phyloP scores from a whole-genome alignment of 2,888 invertebrate genomes.

The Eudasyphora cyanicolor region DNA sequence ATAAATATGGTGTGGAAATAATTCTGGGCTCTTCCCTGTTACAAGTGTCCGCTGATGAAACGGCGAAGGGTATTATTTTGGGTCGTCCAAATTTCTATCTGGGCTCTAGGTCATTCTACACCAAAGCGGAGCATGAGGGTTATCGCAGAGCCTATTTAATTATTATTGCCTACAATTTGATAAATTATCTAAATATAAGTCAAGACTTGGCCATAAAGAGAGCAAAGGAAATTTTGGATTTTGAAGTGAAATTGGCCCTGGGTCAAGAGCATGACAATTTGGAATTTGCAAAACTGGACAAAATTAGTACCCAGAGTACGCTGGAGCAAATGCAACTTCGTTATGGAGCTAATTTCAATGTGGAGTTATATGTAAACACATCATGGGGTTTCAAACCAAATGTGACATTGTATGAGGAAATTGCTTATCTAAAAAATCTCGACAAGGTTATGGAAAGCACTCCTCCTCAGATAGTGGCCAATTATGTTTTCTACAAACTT shows the following conservation, averaged over 20 bases:
- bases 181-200: slow-evolving; percentile 68
- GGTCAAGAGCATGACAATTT: slow-evolving; percentile 44
- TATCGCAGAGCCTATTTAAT: slow-evolving; percentile 32
- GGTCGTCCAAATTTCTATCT: slow-evolving; percentile 70
- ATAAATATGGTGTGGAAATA: slow-evolving; percentile 72
- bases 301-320: slow-evolving; percentile 62
- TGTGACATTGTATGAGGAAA: slow-evolving; percentile 60
- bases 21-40: slow-evolving; percentile 64
- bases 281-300: slow-evolving; percentile 63
- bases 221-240: slow-evolving; percentile 69
- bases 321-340: slow-evolving; percentile 63
- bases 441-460: slow-evolving; percentile 48
- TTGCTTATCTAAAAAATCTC: slow-evolving; percentile 42
- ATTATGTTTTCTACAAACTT: slow-evolving; percentile 13
- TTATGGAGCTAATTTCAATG: slow-evolving; percentile 49
- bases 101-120: no score
- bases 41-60: slow-evolving; percentile 62
- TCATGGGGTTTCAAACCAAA: slow-evolving; percentile 63
- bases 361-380: slow-evolving; percentile 50
- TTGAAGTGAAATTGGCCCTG: slow-evolving; percentile 67
- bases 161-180: slow-evolving; percentile 46
- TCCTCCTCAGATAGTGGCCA: slow-evolving; percentile 33
- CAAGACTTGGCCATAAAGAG: slow-evolving; percentile 61
- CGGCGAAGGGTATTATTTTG: slow-evolving; percentile 68
- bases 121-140: slow-evolving; percentile 57